A percentile compares a stretch with the other conserved stretches of the same genome.
Conservation (phyloP, 1,140 invertebrate genomes). For the Samia ricini region DNA sequence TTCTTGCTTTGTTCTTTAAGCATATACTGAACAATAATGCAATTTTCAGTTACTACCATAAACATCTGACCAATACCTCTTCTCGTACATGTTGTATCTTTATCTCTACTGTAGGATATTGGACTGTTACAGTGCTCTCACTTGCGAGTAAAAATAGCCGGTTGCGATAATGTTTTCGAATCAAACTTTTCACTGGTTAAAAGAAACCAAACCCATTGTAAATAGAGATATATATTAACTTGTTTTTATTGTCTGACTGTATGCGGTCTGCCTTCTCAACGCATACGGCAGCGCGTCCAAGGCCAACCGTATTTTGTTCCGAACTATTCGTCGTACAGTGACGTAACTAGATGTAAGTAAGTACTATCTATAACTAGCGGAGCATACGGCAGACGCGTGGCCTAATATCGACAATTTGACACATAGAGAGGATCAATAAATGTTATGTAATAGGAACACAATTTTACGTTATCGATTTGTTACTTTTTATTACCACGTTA, state of each 20-base stretch:
- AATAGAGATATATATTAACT: too few relatives aligned
- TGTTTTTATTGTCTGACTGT: slow-evolving; percentile 13
- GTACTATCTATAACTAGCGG: slow-evolving; percentile 34
- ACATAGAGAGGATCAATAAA: neutral
- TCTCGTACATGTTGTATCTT: too few relatives aligned
- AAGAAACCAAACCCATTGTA: too few relatives aligned
- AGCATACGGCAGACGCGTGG: slow-evolving; percentile 16
- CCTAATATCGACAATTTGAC: slow-evolving; percentile 19
- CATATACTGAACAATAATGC: too few relatives aligned
- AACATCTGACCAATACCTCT: too few relatives aligned
- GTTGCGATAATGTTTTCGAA: too few relatives aligned
- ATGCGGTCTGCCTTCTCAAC: slow-evolving; percentile 26
- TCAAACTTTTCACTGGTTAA: too few relatives aligned
- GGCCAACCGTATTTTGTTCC: slow-evolving; percentile 64
- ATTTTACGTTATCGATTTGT: neutral
- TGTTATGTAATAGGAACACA: slow-evolving; percentile 1
- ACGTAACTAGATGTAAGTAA: slow-evolving; percentile 59
- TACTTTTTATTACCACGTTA: neutral
- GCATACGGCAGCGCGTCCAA: slow-evolving; percentile 50
- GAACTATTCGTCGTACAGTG: slow-evolving; percentile 44
- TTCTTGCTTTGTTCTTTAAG: too few relatives aligned
- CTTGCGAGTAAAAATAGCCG: too few relatives aligned
- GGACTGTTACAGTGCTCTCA: too few relatives aligned
- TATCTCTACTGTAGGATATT: too few relatives aligned
- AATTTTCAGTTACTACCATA: too few relatives aligned